phyloP scores from a whole-genome alignment of 2,888 invertebrate species.

The Lysandra coridon region DNA sequence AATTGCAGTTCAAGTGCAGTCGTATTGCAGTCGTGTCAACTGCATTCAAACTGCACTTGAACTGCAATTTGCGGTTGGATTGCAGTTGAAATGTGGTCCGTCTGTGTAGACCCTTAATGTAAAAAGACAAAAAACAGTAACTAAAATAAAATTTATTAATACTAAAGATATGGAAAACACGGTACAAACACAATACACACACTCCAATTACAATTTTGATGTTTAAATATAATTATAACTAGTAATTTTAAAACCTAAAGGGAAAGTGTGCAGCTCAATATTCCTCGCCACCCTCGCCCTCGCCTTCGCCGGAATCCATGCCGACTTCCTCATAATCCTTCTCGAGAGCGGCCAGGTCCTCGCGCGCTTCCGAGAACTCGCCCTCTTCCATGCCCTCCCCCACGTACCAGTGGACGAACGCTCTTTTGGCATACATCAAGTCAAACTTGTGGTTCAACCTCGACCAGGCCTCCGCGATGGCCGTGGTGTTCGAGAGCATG shows the following conservation, averaged over 20 bases:
- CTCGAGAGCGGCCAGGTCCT: conserved; percentile 84
- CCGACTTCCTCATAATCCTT: conserved; percentile 94
- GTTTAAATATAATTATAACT: neutral
- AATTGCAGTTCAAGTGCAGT: no score
- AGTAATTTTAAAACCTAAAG: conserved; percentile 30
- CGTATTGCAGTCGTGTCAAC: no score
- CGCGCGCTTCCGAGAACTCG: conserved; percentile 90
- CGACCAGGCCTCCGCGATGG: conserved; percentile 98
- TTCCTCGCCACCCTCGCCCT: conserved; percentile 90
- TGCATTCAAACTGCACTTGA: no score
- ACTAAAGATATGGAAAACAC: neutral
- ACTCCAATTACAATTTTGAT: neutral
- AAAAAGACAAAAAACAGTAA: neutral
- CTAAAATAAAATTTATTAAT: conserved; percentile 3
- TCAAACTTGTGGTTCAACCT: conserved; percentile 97
- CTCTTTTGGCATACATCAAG: conserved; percentile 97
- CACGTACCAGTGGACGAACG: conserved; percentile 97
- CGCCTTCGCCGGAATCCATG: conserved; percentile 90
- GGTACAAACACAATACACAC: neutral
- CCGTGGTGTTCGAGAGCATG: conserved; percentile 98
- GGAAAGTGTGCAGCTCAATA: conserved; percentile 76
- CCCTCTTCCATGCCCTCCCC: conserved; percentile 93
- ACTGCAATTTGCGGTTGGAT: no score
- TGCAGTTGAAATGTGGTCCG: no score
- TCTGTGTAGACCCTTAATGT: neutral